Evolutionary conservation across 2,113 vertebrate genomes (phyloP).

Genomic region (Hipposideros armiger): DNA sequence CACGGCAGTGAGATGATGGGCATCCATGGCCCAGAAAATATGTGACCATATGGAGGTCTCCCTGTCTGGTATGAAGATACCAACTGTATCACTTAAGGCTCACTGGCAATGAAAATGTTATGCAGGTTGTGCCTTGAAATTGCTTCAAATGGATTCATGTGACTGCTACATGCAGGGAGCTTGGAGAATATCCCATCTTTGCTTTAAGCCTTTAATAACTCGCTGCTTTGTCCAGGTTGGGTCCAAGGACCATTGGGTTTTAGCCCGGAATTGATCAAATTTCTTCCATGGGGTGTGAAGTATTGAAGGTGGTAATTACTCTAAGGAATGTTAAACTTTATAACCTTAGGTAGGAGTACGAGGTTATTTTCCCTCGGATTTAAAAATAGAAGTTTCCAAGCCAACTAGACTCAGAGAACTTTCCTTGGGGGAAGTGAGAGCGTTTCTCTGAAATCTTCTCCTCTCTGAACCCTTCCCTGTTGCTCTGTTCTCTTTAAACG

Average conservation of each 20-base stretch:
- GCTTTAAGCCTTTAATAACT: constrained; percentile 65
- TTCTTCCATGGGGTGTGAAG: constrained; percentile 60
- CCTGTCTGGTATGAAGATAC: neutral
- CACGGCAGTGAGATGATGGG: neutral
- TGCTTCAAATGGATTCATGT: constrained; percentile 65
- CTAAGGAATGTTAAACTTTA: constrained; percentile 81
- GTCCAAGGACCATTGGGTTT: constrained; percentile 30
- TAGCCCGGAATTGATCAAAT: constrained; percentile 46
- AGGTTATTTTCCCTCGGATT: constrained; percentile 69
- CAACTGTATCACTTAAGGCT: neutral
- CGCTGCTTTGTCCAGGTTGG: constrained; percentile 57
- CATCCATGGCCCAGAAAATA: neutral
- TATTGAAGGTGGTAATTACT: constrained; percentile 75
- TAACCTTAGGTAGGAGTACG: constrained; percentile 79
- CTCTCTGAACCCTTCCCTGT: constrained; percentile 67
- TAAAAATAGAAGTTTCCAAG: constrained; percentile 72
- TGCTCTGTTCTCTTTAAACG: constrained; percentile 74
- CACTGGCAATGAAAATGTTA: constrained; percentile 27
- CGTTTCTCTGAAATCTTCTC: constrained; percentile 56
- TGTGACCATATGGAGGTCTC: neutral
- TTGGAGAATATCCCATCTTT: constrained; percentile 76
- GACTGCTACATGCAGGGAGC: constrained; percentile 61
- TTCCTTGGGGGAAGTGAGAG: constrained; percentile 75
- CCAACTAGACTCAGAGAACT: neutral
- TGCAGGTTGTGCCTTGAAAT: constrained; percentile 8